These are phyloP conservation scores for Siphonodentalium dalli DNA, from an alignment of 2,888 invertebrate genomes.

Conservation along the genomic window DNA sequence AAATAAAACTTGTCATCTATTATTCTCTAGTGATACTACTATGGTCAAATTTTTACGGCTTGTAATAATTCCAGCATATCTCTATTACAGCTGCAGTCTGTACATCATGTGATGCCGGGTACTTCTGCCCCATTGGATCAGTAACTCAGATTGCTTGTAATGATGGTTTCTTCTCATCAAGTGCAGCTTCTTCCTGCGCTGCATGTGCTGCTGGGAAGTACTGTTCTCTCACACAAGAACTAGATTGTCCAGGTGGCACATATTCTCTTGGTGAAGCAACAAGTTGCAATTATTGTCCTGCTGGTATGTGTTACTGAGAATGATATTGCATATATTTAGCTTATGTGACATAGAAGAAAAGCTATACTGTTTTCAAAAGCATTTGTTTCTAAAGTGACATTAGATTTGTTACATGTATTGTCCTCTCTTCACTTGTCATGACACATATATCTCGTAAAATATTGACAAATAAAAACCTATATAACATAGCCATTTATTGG, in stretches of 20 bases:
- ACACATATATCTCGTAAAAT: not conserved
- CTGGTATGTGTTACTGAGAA: slow-evolving; percentile 30
- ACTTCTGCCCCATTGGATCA: slow-evolving; percentile 42
- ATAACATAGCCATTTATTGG: too few relatives aligned
- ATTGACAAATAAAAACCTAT: too few relatives aligned
- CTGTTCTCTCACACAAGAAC: slow-evolving; percentile 36
- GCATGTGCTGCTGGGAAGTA: slow-evolving; percentile 44
- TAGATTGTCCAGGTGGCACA: slow-evolving; percentile 39
- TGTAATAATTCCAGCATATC: not conserved
- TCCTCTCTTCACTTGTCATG: not conserved
- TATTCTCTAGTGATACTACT: too few relatives aligned
- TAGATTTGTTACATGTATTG: not conserved
- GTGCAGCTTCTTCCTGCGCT: slow-evolving; percentile 31
- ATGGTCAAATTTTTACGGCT: too few relatives aligned
- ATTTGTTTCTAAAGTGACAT: not conserved
- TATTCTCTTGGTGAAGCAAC: slow-evolving; percentile 38
- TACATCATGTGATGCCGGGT: slow-evolving; percentile 42
- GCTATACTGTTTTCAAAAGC: not conserved
- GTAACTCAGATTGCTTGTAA: slow-evolving; percentile 36
- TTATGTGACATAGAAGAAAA: not conserved
- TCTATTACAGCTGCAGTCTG: slow-evolving; percentile 43
- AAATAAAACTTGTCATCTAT: too few relatives aligned
- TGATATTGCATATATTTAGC: not conserved
- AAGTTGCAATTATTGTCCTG: slow-evolving; percentile 43
- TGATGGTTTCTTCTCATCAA: slow-evolving; percentile 38